phyloP scores from a whole-genome alignment of 1,140 invertebrate species.

The Callitettix versicolor region DNA sequence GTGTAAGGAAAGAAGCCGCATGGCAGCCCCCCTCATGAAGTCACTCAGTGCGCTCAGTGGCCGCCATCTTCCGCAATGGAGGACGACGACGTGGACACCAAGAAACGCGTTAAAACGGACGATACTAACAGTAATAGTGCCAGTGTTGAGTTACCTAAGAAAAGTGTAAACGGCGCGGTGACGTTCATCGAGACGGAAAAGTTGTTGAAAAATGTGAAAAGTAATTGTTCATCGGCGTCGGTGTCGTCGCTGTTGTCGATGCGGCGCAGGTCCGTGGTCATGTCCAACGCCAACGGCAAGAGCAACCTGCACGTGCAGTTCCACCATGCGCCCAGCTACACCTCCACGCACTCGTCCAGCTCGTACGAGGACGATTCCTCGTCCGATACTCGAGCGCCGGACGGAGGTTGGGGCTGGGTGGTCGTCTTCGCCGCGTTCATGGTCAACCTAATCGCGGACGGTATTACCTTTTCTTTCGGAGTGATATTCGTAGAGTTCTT shows the following conservation, averaged over 20 bases:
- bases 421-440: constrained; percentile 51
- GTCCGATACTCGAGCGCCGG: constrained; percentile 53
- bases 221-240: neutral
- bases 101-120: neutral
- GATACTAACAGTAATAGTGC: neutral
- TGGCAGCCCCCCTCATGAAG: too few relatives aligned
- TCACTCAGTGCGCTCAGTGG: constrained; percentile 3
- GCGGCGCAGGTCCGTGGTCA: constrained; percentile 20
- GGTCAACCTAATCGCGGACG: constrained; percentile 77
- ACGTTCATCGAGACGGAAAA: neutral
- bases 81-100: neutral
- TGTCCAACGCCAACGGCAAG: constrained; percentile 17
- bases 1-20: too few relatives aligned
- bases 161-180: constrained; percentile 4
- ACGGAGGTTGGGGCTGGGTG: constrained; percentile 72
- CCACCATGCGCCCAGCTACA: neutral
- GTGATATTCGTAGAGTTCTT: constrained; percentile 71
- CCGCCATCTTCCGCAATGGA: constrained; percentile 13
- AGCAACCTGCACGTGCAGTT: constrained; percentile 13
- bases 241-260: constrained; percentile 12
- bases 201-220: constrained; percentile 6
- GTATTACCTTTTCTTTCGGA: constrained; percentile 78
- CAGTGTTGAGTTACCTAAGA: neutral
- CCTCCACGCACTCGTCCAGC: neutral
- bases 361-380: constrained; percentile 12